Conservation (phyloP, 2,888 invertebrate species). For the Phengaris arion region DNA sequence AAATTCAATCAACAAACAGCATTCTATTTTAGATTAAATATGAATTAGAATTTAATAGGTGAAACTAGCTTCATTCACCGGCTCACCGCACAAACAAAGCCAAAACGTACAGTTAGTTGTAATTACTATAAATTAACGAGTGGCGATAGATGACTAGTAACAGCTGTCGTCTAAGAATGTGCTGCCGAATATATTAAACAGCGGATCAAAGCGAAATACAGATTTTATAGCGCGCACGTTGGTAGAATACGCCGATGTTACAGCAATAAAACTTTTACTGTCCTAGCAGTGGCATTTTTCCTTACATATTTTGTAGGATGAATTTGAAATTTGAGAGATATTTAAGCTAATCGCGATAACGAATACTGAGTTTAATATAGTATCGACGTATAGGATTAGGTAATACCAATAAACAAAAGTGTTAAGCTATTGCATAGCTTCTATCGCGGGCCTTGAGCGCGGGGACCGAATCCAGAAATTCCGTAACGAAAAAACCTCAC, state of each 20-base stretch:
- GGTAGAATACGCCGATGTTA: slow-evolving; percentile 8
- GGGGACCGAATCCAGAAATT: too few species aligned
- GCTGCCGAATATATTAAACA: slow-evolving; percentile 13
- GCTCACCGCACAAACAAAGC: neutral
- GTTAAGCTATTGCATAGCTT: too few species aligned
- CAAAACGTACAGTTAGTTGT: neutral
- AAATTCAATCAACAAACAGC: neutral
- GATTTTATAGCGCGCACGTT: slow-evolving; percentile 12
- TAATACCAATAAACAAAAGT: too few species aligned
- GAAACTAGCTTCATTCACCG: neutral
- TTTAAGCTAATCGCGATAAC: too few species aligned
- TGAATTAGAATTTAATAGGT: neutral
- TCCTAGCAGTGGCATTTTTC: neutral
- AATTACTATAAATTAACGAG: neutral
- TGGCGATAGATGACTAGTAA: neutral
- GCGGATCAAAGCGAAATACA: slow-evolving; percentile 16
- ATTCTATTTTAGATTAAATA: neutral
- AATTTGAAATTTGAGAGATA: neutral
- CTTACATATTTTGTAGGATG: neutral
- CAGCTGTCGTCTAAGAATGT: slow-evolving; percentile 15
- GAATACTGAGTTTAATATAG: too few species aligned
- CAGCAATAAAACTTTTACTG: slow-evolving; percentile 12
- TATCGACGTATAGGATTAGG: too few species aligned
- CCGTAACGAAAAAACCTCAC: too few species aligned
- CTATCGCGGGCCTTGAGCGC: too few species aligned